Conservation (phyloP, 2,113 vertebrate species). For the crab-eating macaque (Macaca fascicularis) region DNA sequence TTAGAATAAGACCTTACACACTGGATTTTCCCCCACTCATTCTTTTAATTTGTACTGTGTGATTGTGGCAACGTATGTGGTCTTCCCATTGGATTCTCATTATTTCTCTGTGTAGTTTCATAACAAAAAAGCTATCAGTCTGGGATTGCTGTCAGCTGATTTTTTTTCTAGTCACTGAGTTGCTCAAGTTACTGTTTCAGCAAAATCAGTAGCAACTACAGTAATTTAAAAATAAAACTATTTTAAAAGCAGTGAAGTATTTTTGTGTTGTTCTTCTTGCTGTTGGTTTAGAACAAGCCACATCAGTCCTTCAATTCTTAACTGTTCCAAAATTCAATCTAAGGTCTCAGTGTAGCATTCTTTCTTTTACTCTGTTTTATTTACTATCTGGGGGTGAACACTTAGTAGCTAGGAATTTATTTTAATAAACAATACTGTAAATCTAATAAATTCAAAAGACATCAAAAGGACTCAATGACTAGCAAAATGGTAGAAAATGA, state of each 20-base stretch:
- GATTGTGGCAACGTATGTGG: not conserved
- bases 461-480: constrained; percentile 27
- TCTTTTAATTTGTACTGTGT: not conserved
- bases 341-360: not conserved
- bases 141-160: not conserved
- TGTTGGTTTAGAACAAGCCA: not conserved
- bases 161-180: constrained; percentile 21
- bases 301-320: not conserved
- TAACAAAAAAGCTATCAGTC: not conserved
- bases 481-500: constrained; percentile 2
- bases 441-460: constrained; percentile 8
- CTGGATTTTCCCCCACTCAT: not conserved
- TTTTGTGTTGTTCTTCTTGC: not conserved
- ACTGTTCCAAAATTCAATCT: not conserved
- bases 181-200: not conserved
- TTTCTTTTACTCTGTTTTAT: not conserved
- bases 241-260: not conserved
- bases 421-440: constrained; percentile 18
- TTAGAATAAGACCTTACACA: not conserved
- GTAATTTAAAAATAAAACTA: not conserved
- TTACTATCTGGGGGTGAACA: not conserved
- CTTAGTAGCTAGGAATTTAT: constrained; percentile 37
- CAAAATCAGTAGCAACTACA: not conserved
- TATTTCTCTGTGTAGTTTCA: not conserved
- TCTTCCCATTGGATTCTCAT: not conserved